Conservation (phyloP, 2,888 invertebrate species). For the Microplitis deprimator region DNA sequence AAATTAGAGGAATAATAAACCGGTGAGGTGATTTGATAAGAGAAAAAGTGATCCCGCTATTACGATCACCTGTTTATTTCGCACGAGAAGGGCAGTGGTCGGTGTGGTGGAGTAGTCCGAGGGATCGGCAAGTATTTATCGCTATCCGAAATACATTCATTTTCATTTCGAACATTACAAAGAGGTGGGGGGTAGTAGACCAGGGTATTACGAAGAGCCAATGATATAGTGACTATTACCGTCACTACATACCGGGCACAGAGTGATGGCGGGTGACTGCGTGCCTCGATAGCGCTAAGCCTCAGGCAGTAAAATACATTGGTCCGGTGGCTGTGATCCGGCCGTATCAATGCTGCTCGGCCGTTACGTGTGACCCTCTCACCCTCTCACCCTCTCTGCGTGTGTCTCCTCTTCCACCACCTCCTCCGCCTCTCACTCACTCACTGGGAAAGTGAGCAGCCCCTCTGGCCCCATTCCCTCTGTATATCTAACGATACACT, state of each 20-base stretch:
- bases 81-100: slow-evolving; percentile 42
- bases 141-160: slow-evolving; percentile 72
- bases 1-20: not conserved
- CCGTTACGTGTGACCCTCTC: slow-evolving; percentile 65
- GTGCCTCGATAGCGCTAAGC: slow-evolving; percentile 71
- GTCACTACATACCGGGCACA: slow-evolving; percentile 70
- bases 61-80: slow-evolving; percentile 66
- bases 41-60: slow-evolving; percentile 50
- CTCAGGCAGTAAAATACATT: slow-evolving; percentile 71
- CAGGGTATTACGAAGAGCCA: slow-evolving; percentile 71
- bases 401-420: slow-evolving; percentile 17
- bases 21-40: not conserved
- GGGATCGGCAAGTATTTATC: slow-evolving; percentile 69
- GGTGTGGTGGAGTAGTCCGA: slow-evolving; percentile 14
- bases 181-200: slow-evolving; percentile 55
- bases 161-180: slow-evolving; percentile 71
- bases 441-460: slow-evolving; percentile 16
- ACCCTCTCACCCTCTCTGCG: slow-evolving; percentile 44
- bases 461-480: not conserved
- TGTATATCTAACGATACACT: not conserved
- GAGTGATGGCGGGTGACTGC: slow-evolving; percentile 72
- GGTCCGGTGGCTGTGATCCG: slow-evolving; percentile 70
- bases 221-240: slow-evolving; percentile 72
- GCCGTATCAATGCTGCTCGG: slow-evolving; percentile 70
- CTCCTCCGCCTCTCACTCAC: slow-evolving; percentile 35